Percentiles rank a stretch among this genome's conserved stretches.
Conservation (phyloP, 2,113 vertebrate species). For the Theristicus caerulescens region DNA sequence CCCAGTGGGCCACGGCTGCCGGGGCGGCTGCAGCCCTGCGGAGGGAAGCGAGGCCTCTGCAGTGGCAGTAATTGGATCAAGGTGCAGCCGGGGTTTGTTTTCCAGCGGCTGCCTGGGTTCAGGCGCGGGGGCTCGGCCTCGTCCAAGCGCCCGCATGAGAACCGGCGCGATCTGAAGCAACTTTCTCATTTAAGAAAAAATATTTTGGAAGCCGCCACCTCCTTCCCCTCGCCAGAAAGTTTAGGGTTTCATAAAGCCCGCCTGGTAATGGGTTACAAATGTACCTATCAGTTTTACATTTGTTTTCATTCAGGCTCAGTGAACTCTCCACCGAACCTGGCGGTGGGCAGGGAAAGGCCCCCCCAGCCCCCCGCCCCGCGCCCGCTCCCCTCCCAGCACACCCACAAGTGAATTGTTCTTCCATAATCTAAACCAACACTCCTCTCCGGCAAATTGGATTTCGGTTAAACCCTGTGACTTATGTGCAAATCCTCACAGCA, state of each 20-base stretch:
- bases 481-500: slow-evolving; percentile 53
- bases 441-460: slow-evolving; percentile 44
- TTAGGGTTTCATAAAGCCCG: slow-evolving; percentile 61
- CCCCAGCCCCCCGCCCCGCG: neutral
- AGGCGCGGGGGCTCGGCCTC: neutral
- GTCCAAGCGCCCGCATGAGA: neutral
- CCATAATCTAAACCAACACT: slow-evolving; percentile 68
- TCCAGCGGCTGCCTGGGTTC: neutral
- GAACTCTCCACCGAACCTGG: slow-evolving; percentile 27
- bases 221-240: slow-evolving; percentile 16
- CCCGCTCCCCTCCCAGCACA: neutral
- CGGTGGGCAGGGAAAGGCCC: neutral
- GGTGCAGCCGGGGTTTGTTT: neutral
- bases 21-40: neutral
- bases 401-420: slow-evolving; percentile 50
- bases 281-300: slow-evolving; percentile 65
- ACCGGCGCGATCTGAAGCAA: neutral
- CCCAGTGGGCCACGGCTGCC: neutral
- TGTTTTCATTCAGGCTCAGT: slow-evolving; percentile 58
- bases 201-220: slow-evolving; percentile 41
- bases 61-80: neutral
- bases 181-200: slow-evolving; percentile 35
- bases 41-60: neutral
- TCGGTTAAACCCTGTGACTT: slow-evolving; percentile 42
- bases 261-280: slow-evolving; percentile 70